Evolutionary conservation across 1,140 invertebrate species (phyloP).

Genomic region (Ostrea denselamellosa): DNA sequence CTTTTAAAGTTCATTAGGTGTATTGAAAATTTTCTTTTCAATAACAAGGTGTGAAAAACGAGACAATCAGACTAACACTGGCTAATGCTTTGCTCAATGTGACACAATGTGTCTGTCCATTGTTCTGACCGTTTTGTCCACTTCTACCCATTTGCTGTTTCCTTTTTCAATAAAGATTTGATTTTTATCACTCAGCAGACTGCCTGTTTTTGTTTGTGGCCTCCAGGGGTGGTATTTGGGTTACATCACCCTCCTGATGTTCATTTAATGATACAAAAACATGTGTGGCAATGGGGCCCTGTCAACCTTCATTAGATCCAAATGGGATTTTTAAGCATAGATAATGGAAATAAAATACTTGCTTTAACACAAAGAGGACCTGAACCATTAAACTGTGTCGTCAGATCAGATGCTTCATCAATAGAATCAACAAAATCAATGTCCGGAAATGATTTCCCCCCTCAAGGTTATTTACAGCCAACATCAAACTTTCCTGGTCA

Average conservation of each 20-base stretch:
- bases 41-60: not conserved
- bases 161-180: slow-evolving; percentile 36
- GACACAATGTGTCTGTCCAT: not conserved
- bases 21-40: slow-evolving; percentile 11
- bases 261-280: slow-evolving; percentile 29
- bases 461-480: not conserved
- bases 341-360: slow-evolving; percentile 37
- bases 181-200: slow-evolving; percentile 14
- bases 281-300: slow-evolving; percentile 1
- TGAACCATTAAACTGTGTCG: not conserved
- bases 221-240: slow-evolving; percentile 22
- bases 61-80: not conserved
- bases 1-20: slow-evolving; percentile 18
- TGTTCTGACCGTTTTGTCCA: slow-evolving; percentile 5
- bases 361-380: slow-evolving; percentile 9
- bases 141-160: slow-evolving; percentile 4
- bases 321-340: slow-evolving; percentile 36
- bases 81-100: not conserved
- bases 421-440: slow-evolving; percentile 23
- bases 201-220: slow-evolving; percentile 1
- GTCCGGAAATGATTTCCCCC: slow-evolving; percentile 20
- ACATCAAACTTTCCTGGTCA: not conserved
- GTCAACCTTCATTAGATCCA: slow-evolving; percentile 30
- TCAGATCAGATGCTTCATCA: slow-evolving; percentile 3
- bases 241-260: slow-evolving; percentile 15